Percentiles rank a stretch among this genome's conserved stretches.
Evolutionary conservation across 2,797 vertebrate genomes (phyloP).

Genomic region (Chelon labrosus): DNA sequence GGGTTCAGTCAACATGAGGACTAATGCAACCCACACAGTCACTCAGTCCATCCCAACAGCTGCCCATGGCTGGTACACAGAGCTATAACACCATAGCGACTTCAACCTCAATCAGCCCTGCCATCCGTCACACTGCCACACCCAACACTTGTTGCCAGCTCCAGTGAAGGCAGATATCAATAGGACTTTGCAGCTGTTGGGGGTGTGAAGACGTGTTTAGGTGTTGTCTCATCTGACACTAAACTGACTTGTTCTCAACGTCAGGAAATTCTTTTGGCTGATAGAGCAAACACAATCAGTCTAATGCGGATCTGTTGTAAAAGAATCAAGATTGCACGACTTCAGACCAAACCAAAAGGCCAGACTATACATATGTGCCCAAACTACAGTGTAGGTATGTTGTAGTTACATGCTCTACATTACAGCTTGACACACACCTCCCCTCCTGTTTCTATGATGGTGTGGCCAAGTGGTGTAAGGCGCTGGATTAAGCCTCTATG

Average conservation of each 20-base stretch:
- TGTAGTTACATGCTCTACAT: too few relatives aligned
- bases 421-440: too few relatives aligned
- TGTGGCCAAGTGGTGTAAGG: too few relatives aligned
- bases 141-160: slow-evolving; percentile 40
- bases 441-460: too few relatives aligned
- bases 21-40: slow-evolving; percentile 22
- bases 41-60: slow-evolving; percentile 42
- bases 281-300: neutral
- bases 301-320: too few relatives aligned
- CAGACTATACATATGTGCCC: too few relatives aligned
- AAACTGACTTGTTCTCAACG: slow-evolving; percentile 42
- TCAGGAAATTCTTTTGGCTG: slow-evolving; percentile 45
- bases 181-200: slow-evolving; percentile 61
- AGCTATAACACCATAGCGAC: slow-evolving; percentile 12
- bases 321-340: neutral
- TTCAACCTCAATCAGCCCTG: slow-evolving; percentile 22
- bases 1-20: slow-evolving; percentile 15
- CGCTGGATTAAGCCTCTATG: too few relatives aligned
- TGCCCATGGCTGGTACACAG: slow-evolving; percentile 37
- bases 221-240: slow-evolving; percentile 25
- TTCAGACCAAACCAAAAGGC: neutral
- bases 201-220: neutral
- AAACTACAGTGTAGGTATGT: too few relatives aligned
- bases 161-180: slow-evolving; percentile 31
- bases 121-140: slow-evolving; percentile 48